Evolutionary conservation across 2,888 invertebrate species (phyloP).

Genomic region (Dilophus febrilis): DNA sequence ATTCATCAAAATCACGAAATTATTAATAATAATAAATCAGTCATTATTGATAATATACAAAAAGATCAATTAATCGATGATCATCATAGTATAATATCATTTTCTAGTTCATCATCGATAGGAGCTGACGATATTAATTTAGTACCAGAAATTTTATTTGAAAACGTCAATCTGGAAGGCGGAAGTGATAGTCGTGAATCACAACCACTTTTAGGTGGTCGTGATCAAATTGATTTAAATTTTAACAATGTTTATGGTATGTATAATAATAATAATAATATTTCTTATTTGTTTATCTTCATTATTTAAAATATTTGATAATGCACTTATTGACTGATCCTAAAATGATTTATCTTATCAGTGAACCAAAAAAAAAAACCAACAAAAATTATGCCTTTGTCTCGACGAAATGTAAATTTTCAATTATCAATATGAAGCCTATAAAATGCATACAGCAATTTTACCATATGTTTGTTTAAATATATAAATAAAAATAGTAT

Average conservation of each 20-base stretch:
- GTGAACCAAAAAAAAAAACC: no score
- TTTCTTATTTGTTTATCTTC: neutral
- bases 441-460: no score
- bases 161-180: slow-evolving; percentile 62
- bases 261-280: no score
- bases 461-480: no score
- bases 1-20: neutral
- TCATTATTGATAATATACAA: no score
- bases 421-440: no score
- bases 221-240: slow-evolving; percentile 50
- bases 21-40: slow-evolving; percentile 15
- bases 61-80: slow-evolving; percentile 31
- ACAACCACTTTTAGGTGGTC: slow-evolving; percentile 81
- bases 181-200: slow-evolving; percentile 69
- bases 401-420: neutral
- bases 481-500: no score
- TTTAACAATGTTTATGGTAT: slow-evolving; percentile 79
- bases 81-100: slow-evolving; percentile 41
- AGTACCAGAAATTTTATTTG: slow-evolving; percentile 71
- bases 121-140: slow-evolving; percentile 46
- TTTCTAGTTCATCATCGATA: slow-evolving; percentile 33
- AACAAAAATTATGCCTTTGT: neutral
- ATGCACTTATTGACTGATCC: neutral
- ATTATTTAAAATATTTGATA: neutral
- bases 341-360: neutral